Evolutionary conservation across 1,140 invertebrate genomes (phyloP).

Genomic region (Rhyzopertha dominica): DNA sequence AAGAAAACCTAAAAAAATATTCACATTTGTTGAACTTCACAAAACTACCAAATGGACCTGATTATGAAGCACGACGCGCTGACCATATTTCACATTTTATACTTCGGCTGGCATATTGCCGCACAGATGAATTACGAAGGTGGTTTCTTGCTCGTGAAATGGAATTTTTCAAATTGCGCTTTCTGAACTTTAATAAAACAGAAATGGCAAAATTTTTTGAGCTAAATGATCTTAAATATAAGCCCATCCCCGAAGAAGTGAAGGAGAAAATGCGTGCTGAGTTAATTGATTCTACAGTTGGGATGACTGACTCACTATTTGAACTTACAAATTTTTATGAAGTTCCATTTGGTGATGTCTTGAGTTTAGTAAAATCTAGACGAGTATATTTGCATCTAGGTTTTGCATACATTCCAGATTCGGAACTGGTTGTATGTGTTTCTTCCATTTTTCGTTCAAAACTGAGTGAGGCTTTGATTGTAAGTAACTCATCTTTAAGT

Average conservation of each 20-base stretch:
- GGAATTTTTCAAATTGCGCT: slow-evolving; percentile 85
- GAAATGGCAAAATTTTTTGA: slow-evolving; percentile 68
- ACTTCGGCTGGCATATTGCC: slow-evolving; percentile 83
- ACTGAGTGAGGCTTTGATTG: slow-evolving; percentile 69
- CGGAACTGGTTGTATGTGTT: slow-evolving; percentile 80
- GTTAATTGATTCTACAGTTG: slow-evolving; percentile 21
- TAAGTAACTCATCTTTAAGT: too few species aligned
- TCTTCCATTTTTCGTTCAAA: slow-evolving; percentile 68
- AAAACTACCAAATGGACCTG: slow-evolving; percentile 45
- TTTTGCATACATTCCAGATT: slow-evolving; percentile 82
- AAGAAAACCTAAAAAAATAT: slow-evolving; percentile 62
- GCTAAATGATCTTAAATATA: slow-evolving; percentile 54
- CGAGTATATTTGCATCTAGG: slow-evolving; percentile 79
- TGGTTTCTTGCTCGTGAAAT: slow-evolving; percentile 90
- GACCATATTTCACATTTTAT: slow-evolving; percentile 95
- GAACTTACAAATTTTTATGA: slow-evolving; percentile 69
- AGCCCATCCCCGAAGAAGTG: slow-evolving; percentile 61
- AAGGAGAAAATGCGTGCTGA: slow-evolving; percentile 49
- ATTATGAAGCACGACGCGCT: slow-evolving; percentile 61
- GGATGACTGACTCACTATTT: slow-evolving; percentile 48
- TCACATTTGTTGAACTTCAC: slow-evolving; percentile 20
- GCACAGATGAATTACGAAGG: slow-evolving; percentile 73
- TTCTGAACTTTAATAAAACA: slow-evolving; percentile 57
- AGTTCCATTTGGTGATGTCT: slow-evolving; percentile 81
- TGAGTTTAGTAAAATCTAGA: slow-evolving; percentile 75